A percentile compares a stretch with the other conserved stretches of the same genome.
Evolutionary conservation across 2,113 vertebrate species (phyloP).

Genomic region (Serilophus lunatus): DNA sequence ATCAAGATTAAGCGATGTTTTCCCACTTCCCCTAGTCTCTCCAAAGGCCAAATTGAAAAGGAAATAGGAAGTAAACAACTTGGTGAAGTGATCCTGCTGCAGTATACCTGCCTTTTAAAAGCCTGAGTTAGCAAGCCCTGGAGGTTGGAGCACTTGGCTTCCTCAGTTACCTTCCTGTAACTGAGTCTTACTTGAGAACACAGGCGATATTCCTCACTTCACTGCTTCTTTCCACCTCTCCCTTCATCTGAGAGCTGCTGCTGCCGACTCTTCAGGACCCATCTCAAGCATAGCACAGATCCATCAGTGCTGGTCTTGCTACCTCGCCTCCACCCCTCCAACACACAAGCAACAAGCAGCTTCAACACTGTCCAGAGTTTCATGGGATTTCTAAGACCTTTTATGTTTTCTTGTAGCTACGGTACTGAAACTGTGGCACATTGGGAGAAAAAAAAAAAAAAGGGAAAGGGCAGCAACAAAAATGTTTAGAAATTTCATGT

Average conservation of each 20-base stretch:
- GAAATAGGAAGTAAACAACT: neutral
- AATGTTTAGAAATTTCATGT: neutral
- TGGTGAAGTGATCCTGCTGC: neutral
- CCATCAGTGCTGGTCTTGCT: neutral
- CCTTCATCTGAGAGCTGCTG: neutral
- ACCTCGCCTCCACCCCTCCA: neutral
- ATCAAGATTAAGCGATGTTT: neutral
- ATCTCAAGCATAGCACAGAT: neutral
- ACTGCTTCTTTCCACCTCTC: neutral
- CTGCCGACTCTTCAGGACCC: neutral
- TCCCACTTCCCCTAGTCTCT: neutral
- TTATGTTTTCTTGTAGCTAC: neutral
- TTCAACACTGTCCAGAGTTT: neutral
- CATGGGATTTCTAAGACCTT: neutral
- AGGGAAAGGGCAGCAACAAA: neutral
- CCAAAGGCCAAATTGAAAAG: neutral
- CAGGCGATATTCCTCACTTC: neutral
- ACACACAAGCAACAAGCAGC: accelerated
- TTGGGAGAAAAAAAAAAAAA: neutral
- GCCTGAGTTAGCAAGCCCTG: neutral
- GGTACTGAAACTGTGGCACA: neutral
- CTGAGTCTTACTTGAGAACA: neutral
- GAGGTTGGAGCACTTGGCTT: neutral
- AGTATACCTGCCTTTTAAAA: neutral
- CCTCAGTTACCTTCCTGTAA: neutral